phyloP scores from a whole-genome alignment of 2,888 invertebrate species.

The Cabera pusaria region DNA sequence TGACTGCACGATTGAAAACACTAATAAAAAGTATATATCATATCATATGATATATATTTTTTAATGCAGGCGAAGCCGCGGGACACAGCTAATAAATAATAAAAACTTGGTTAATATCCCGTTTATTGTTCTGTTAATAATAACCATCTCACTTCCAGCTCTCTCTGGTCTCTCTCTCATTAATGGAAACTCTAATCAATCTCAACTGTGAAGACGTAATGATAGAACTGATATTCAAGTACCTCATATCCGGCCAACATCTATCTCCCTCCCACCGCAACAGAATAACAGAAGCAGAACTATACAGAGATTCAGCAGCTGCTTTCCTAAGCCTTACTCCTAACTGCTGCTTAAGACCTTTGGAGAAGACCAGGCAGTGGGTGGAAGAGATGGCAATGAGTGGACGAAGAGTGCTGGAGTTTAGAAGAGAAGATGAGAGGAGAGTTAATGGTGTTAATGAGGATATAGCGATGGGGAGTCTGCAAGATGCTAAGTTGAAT shows the following conservation, averaged over 20 bases:
- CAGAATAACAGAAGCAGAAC: conserved; percentile 58
- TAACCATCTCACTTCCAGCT: conserved; percentile 74
- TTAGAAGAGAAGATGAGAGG: conserved; percentile 53
- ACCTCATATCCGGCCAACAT: conserved; percentile 82
- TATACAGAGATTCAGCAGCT: conserved; percentile 66
- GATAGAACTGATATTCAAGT: conserved; percentile 94
- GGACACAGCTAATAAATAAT: no score
- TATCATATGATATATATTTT: no score
- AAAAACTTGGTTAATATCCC: no score
- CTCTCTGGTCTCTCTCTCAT: conserved; percentile 93
- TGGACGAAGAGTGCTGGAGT: conserved; percentile 61
- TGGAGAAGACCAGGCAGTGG: conserved; percentile 64
- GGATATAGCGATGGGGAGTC: conserved; percentile 67
- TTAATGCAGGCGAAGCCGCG: no score
- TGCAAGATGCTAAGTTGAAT: conserved; percentile 69
- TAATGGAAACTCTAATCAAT: conserved; percentile 95
- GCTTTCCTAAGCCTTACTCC: conserved; percentile 83
- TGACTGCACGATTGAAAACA: no score
- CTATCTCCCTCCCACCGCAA: conserved; percentile 56
- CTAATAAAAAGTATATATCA: no score
- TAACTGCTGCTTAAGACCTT: conserved; percentile 77
- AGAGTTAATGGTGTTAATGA: conserved; percentile 62
- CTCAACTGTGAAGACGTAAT: conserved; percentile 98
- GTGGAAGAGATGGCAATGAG: conserved; percentile 63
- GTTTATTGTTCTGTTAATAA: no score